Base-by-base conservation (phyloP, 2,113 vertebrate species). In the Rutilus rutilus region DNA sequence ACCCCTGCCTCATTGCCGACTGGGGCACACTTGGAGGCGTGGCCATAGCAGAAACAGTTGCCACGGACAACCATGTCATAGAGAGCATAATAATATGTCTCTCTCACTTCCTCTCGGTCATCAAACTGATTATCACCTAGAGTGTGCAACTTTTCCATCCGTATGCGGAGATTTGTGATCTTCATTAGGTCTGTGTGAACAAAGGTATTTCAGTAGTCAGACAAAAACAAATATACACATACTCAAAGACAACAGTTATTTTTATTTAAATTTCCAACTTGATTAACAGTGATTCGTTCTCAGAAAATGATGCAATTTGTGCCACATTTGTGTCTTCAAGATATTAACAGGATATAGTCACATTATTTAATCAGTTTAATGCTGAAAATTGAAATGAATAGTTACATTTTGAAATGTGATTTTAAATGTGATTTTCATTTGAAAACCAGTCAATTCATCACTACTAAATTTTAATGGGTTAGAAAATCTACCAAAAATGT, bases 41-140 rank as follows among this genome's bases (percentile, higher is more conserved):
- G 98, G 0, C 98, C 98, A 0, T 99, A 99, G 92, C 98, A 99
- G 95, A 99, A 99, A 79, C 98, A 99, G 92, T 98, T 99, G 21
- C 98, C 98, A 0, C 98, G 97, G 25, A 99, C 96, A 17, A 99
- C 97, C 97, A 99, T 97, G 67, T 99, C 98, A 0, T 96, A 99
- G 71, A 99, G 92, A 4, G 97, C 95, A 0, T 99, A 99, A 89
- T 99, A 99, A 91, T 99, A 99, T 91, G 99, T 99, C 89, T 99
- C 96, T 36, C 95, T 95, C 90, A 99, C 97, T 91, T 98, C 97
- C 62, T 97, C 93, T 69, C 97, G 94, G 0, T 95, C 96, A 92
- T 99, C 97, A 78, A 99, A 87, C 45, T 98, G 95, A 89, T 98
- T 97, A 91, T 99, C 97, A 25, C 97, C 98, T 90, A 99, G 89